Base-by-base conservation (phyloP, 2,113 vertebrate species). In the Pachycephala philippinensis region DNA sequence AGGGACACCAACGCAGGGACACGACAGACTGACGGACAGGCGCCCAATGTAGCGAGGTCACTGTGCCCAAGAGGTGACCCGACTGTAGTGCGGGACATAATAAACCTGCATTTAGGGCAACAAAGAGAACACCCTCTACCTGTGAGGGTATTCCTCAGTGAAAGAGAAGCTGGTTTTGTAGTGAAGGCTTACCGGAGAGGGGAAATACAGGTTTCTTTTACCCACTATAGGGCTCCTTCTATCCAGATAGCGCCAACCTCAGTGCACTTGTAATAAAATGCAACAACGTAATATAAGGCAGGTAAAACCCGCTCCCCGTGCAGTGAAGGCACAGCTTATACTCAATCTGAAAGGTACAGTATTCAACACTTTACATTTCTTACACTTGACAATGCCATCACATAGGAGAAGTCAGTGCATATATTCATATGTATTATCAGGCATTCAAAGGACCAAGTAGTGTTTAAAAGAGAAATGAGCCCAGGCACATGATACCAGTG, bases 21-120 rank as follows among this genome's bases (percentile, higher is more conserved):
- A 14, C 2, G 11, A 47, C 23, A 44, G 42, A 13, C 6, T 15
- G 65, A 26, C 11, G 1, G 19, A 37, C 35, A 39, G 71, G 6
- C 1, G 3, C 53, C 7, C 47, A 23, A 5, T 2, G 39, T 39
- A 27, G 39, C 5, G 2, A 61, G 65, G 59, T 21, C 21, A 4
- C 42, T 8, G 66, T 19, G 49, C 33, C 39, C 39, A 16, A 35
- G 37, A 59, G 23, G 52, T 0, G 1, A 23, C 21, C 35, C 0
- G 0, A 14, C 18, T 54, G 15, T 3, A 70, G 27, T 4, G 10
- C 2, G 11, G 30, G 63, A 15, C 74, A 35, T 9, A 16, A 54
- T 3, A 69, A 87, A 60, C 40, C 52, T 5, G 11, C 33, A 6
- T 2, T 19, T 13, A 60, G 19, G 6, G 2, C 35, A 74, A 69